phyloP scores from a whole-genome alignment of 2,113 vertebrate genomes.

The Saguinus midas region DNA sequence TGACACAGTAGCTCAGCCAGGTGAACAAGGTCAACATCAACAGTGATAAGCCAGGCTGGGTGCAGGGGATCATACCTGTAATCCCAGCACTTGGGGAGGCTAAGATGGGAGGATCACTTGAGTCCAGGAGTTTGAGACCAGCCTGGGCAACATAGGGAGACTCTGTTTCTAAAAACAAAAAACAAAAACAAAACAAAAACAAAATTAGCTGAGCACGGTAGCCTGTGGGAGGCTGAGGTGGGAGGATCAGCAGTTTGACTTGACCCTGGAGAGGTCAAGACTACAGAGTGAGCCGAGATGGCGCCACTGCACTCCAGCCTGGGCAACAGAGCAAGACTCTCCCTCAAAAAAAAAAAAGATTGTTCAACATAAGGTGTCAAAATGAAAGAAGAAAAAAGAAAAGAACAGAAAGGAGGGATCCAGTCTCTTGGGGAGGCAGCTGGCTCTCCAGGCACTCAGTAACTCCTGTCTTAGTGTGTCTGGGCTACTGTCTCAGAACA shows the following conservation, averaged over 20 bases:
- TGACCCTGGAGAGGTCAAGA: no score
- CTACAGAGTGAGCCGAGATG: neutral
- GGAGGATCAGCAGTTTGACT: no score
- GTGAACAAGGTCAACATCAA: neutral
- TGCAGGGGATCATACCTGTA: no score
- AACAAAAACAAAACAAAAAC: no score
- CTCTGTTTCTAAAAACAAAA: no score
- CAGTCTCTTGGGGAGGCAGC: neutral
- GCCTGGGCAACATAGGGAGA: no score
- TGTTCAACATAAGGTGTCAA: no score
- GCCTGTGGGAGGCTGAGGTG: no score
- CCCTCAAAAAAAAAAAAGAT: neutral
- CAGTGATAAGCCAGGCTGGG: neutral
- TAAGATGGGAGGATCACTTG: no score
- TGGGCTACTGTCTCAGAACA: neutral
- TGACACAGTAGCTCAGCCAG: neutral
- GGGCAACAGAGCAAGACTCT: neutral
- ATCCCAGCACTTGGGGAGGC: no score
- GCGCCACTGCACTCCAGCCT: neutral
- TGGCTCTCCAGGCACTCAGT: neutral
- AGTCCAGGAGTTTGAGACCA: no score
- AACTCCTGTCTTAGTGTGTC: neutral
- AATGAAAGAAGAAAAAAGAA: neutral
- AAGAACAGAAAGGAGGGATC: neutral
- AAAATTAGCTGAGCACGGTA: no score